Evolutionary conservation across 1,140 invertebrate species (phyloP).

Genomic region (Scaptomyza hsui): DNA sequence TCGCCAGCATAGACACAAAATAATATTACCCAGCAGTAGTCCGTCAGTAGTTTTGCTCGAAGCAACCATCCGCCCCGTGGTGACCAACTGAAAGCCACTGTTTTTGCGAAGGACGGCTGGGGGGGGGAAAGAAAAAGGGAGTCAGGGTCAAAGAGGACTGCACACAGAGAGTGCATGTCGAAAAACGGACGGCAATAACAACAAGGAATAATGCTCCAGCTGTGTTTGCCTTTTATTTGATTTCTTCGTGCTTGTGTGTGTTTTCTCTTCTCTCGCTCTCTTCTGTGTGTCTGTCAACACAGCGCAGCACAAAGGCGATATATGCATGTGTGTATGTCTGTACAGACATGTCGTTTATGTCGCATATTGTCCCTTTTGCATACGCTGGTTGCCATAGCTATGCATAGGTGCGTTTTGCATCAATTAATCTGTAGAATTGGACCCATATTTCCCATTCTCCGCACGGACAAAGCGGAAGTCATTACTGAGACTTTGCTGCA

Average conservation of each 20-base stretch:
- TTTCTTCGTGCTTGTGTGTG: neutral
- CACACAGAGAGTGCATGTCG: neutral
- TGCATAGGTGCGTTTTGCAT: too few species aligned
- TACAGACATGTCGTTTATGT: too few species aligned
- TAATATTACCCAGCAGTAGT: slow-evolving; percentile 1
- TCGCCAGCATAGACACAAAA: neutral
- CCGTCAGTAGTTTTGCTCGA: neutral
- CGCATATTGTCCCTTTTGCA: too few species aligned
- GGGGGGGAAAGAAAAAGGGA: neutral
- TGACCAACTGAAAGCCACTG: neutral
- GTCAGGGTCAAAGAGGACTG: neutral
- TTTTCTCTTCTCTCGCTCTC: neutral
- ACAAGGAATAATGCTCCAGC: neutral
- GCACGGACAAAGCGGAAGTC: too few species aligned
- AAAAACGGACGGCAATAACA: neutral
- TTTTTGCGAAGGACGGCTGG: neutral
- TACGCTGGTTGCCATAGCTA: too few species aligned
- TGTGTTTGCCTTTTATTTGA: slow-evolving; percentile 1
- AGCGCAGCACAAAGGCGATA: neutral
- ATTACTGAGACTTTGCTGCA: too few species aligned
- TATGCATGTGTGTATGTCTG: neutral
- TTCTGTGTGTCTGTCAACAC: neutral
- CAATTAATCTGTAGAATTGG: too few species aligned
- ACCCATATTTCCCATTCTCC: too few species aligned
- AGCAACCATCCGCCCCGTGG: neutral